Evolutionary conservation across 2,113 vertebrate genomes (phyloP).

Genomic region (Chrysochloris asiatica): DNA sequence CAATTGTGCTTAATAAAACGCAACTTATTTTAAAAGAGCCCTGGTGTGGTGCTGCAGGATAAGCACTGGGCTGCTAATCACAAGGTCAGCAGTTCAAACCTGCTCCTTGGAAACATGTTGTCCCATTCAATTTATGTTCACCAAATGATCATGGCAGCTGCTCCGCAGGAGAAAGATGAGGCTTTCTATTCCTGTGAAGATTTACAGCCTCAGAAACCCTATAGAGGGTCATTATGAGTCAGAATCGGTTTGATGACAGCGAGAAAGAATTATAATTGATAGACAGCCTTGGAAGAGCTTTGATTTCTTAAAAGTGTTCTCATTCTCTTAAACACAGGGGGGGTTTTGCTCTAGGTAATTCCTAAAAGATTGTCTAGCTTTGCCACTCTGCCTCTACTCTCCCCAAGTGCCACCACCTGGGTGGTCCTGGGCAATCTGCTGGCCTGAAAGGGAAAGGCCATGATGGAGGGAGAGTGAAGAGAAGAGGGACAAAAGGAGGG

Average conservation of each 20-base stretch:
- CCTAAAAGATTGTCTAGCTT: background rate
- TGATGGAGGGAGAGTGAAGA: background rate
- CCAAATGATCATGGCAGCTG: background rate
- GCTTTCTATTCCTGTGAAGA: too few relatives aligned
- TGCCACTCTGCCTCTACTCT: background rate
- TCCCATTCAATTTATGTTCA: background rate
- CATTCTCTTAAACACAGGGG: background rate
- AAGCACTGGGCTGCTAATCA: too few relatives aligned
- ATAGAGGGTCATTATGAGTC: too few relatives aligned
- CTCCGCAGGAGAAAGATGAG: too few relatives aligned
- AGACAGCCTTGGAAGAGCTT: background rate
- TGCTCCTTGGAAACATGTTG: background rate
- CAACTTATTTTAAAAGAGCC: conserved; percentile 17
- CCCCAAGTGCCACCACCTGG: background rate
- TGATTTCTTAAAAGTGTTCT: background rate
- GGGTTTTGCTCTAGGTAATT: background rate
- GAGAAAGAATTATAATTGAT: too few relatives aligned
- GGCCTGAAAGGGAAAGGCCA: background rate
- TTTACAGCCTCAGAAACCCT: too few relatives aligned
- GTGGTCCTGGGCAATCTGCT: too few relatives aligned
- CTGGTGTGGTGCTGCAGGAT: too few relatives aligned
- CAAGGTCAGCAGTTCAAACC: conserved; percentile 1
- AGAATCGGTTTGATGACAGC: too few relatives aligned
- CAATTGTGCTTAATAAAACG: background rate
- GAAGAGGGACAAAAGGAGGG: background rate